Base-by-base conservation (phyloP, 2,888 invertebrate genomes). In the Drosophila limbata region DNA sequence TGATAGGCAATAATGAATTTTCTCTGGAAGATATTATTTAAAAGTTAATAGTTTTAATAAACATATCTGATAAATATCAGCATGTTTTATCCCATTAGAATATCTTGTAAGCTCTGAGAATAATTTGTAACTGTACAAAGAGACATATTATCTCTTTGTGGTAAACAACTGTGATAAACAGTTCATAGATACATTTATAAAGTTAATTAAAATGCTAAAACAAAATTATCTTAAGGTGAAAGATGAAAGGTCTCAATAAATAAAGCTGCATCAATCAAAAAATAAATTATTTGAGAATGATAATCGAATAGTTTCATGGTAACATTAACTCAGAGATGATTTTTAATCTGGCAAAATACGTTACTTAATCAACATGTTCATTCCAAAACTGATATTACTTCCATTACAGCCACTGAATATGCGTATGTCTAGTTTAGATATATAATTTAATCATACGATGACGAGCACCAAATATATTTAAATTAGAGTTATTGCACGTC, bases 401-500 rank as follows among this genome's bases (percentile, higher is more conserved):
- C 1, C 35, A 50, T 50, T 50, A 1, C 31, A 50, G 13, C 28
- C 31, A 35, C 37, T 51, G 25, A 21, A 48, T 35, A 42, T 52
- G 52, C 48, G 60, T 52, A 45, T 61, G 25, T 39, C 51, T 60
- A 77, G 50, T 37, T 75, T 67, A 77, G 74, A 60, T 72, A 60
- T 37, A 13, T 37, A 52, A 15, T 50, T 47, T 52, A 42, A 62
- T 61, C 42, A 44, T 72, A 69, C 44, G 59, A 52, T 75, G 39
- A 59, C 31, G 19, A 51, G 67, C 74, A 75, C 77, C 45, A 35
- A 66, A 42, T 42, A 17, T 25, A 8, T 44, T 53, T 59, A 62
- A 42, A 19, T 33, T 72, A 74, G 53, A 55, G 8, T 62, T 77
- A 77, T 15, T 50, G 67, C 74, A 75, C 67, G 25, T 15, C 4